Evolutionary conservation across 2,888 invertebrate genomes (phyloP), one percentile per base, ranked within the genome.

Genomic region (Cyclophora punctaria): DNA sequence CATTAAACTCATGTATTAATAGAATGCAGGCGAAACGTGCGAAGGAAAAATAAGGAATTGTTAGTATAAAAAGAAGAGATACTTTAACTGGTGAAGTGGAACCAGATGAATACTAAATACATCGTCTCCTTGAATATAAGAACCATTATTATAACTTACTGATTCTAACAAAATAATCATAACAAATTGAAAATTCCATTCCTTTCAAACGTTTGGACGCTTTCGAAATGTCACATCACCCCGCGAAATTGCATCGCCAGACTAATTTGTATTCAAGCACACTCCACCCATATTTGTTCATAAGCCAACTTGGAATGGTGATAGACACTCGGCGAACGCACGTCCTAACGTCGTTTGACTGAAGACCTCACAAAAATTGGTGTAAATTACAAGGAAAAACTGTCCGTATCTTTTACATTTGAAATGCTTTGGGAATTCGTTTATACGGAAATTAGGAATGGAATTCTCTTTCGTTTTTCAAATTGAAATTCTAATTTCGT

Each of bases 201-300:
- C 66, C 63, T 66, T 60, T 65, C 58, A 57, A 62, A 67, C 64
- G 67, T 71, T 60, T 61, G 70, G 71, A 69, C 62, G 58, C 63
- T 68, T 74, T 79, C 71, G 74, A 78, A 76, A 75, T 66, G 80
- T 81, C 82, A 78, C 78, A 77, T 80, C 76, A 79, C 69, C 71
- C 69, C 59, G 61, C 68, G 69, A 82, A 80, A 83, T 81, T 81
- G 80, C 82, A 83, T 74, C 70, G 64, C 58, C 59, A 56, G 50
- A 65, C 75, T 76, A 74, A 78, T 85, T 82, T 77, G 81, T 85
- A 85, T 85, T 83, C 83, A 69, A 69, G 75, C 71, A 60, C 56
- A 63, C 70, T 69, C 67, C 62, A 63, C 62, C 66, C 71, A 77
- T 83, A 82, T 83, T 81, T 79, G 78, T 80, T 80, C 73, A 73